Evolutionary conservation across 2,888 invertebrate species (phyloP), one percentile per base, ranked within the genome.

Genomic region (Axea sp.): DNA sequence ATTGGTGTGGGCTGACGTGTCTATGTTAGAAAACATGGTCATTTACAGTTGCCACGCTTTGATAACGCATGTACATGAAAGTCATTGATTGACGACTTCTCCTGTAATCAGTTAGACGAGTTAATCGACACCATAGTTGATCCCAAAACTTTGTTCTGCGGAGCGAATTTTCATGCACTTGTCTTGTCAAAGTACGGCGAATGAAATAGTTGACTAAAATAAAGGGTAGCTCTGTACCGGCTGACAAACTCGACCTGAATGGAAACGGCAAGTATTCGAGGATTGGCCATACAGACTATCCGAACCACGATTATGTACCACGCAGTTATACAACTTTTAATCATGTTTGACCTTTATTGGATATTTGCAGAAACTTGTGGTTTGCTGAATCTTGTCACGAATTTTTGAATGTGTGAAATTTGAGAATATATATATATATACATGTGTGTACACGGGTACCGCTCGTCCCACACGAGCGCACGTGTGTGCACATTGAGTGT

Each of bases 11-110:
- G 87, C 87, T 86, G 86, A 87, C 86, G 82, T 64, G 49, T 86
- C 82, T 85, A 84, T 87, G 87, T 87, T 87, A 87, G 87, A 86
- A 83, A 86, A 85, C 84, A 84, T 84, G 86, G 86, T 82, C 84
- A 86, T 85, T 81, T 81, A 83, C 79, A 81, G 81, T 81, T 80
- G 78, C 83, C 81, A 82, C 77, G 82, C 82, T 81, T 79, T 80
- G 83, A 83, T 83, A 81, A 82, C 37, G 57, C 65, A 65, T 67
- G 65, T 51, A 35, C 62, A 43, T 57, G 67, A 62, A 49, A 47
- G 35, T 28, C 28, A 53, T 53, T 60, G 51, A 43, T 9, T 8
- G 19, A 43, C n/a, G 1, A 24, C n/a, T n/a, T n/a, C n/a, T n/a
- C n/a, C n/a, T n/a, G 3, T 41, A 3, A 6, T 17, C 3, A 3